phyloP scores from a whole-genome alignment of 2,888 invertebrate species.

The Ophion slaviceki region DNA sequence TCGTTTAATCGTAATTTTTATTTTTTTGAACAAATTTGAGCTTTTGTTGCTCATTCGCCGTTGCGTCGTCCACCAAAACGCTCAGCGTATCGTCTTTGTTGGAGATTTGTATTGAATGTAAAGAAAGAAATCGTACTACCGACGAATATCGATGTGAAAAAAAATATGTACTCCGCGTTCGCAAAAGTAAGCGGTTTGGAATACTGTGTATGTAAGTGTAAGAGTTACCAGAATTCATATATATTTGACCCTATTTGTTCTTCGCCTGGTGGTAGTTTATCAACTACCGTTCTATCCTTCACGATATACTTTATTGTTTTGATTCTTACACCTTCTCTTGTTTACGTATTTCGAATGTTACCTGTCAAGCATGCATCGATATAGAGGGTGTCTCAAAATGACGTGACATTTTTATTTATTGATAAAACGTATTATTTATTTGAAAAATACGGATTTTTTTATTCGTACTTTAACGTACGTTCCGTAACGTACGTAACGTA shows the following conservation, averaged over 20 bases:
- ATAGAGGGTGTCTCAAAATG: too few species aligned
- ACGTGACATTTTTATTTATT: too few species aligned
- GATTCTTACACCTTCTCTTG: background rate
- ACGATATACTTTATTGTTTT: background rate
- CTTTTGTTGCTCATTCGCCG: background rate
- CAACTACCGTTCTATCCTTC: conserved; percentile 19
- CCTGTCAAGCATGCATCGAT: conserved; percentile 36
- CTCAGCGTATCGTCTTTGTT: background rate
- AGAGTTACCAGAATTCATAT: conserved; percentile 74
- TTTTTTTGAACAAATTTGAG: too few species aligned
- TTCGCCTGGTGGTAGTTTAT: conserved; percentile 1
- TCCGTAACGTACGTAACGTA: too few species aligned
- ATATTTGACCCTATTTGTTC: conserved; percentile 54
- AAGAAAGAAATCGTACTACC: background rate
- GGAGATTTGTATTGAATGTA: background rate
- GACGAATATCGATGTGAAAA: background rate
- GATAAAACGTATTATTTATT: too few species aligned
- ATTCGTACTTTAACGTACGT: too few species aligned
- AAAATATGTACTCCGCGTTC: too few species aligned
- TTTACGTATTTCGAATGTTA: conserved; percentile 42
- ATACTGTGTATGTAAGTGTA: conserved; percentile 73
- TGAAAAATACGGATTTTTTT: too few species aligned
- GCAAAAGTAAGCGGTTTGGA: conserved; percentile 16
- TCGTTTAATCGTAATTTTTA: too few species aligned
- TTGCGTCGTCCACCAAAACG: too few species aligned